Base-by-base conservation (phyloP, 2,797 vertebrate species). In the Craterocephalus amniculus region DNA sequence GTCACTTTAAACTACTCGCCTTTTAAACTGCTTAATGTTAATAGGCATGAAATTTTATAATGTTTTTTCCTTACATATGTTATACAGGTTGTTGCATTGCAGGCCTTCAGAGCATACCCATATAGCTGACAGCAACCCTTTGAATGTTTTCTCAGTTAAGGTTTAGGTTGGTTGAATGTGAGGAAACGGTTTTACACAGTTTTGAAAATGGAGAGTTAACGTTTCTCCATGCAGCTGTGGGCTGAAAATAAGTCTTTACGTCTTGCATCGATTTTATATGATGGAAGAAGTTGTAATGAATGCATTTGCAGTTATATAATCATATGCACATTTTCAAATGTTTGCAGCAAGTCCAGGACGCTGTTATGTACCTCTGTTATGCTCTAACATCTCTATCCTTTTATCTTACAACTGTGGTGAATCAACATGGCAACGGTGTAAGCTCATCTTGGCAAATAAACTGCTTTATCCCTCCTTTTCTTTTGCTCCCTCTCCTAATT, bases 351-450 rank as follows among this genome's bases (percentile, higher is more conserved):
- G 67, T 45, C 64, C 26, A 16, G 61, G 55, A 13, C 20, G 51
- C 48, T 18, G 32, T 49, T 57, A 43, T 52, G 38, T 58, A 29
- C 36, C 64, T 2, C 70, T 72, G 58, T 59, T 77, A 58, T 54
- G 55, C 56, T 56, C 56, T 26, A 65, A 63, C 72, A 72, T 74
- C 45, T 31, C 71, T 83, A 83, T 78, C 73, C 70, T 67, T 58
- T 83, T 66, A 72, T 81, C 54, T 79, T 83, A 67, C 70, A 61
- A 65, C 49, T 4, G 58, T 6, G 27, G 24, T 63, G 79, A 82
- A 83, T 88, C 85, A 83, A 81, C 75, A 82, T 80, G 72, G 79
- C 73, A 76, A 66, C 68, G 58, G 71, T 74, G 81, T 78, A 70
- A 76, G 67, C 74, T 77, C 81, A 81, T 79, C 64, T 48, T 31